phyloP scores from a whole-genome alignment of 1,140 invertebrate species.

The Sweltsa coloradensis region DNA sequence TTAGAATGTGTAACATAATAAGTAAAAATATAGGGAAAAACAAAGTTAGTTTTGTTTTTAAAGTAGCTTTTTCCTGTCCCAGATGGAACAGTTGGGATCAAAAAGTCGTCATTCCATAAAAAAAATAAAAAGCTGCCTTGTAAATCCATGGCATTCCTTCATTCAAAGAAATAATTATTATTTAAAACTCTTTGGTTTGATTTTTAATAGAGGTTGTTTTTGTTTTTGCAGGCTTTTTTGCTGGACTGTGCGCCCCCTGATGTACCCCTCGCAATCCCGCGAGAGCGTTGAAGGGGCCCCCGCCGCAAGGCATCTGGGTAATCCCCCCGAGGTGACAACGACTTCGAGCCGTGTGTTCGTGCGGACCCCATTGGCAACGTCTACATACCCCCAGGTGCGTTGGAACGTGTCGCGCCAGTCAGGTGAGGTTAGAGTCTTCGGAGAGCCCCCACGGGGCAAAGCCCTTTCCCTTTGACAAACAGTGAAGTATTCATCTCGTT shows the following conservation, averaged over 20 bases:
- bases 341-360: slow-evolving; percentile 83
- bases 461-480: not conserved
- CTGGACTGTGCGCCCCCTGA: slow-evolving; percentile 71
- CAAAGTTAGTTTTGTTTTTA: too few relatives aligned
- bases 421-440: not conserved
- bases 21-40: too few relatives aligned
- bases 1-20: too few relatives aligned
- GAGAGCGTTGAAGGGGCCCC: slow-evolving; percentile 73
- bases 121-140: too few relatives aligned
- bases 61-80: too few relatives aligned
- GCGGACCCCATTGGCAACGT: slow-evolving; percentile 79
- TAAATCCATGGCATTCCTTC: too few relatives aligned
- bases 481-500: not conserved
- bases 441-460: not conserved
- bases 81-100: too few relatives aligned
- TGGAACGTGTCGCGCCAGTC: not conserved
- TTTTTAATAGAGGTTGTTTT: too few relatives aligned
- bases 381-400: slow-evolving; percentile 76
- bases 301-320: slow-evolving; percentile 47
- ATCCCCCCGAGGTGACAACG: slow-evolving; percentile 57
- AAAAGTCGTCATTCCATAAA: too few relatives aligned
- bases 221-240: slow-evolving; percentile 65
- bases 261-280: slow-evolving; percentile 79
- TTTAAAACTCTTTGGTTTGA: too few relatives aligned
- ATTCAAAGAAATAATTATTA: too few relatives aligned